A percentile compares a stretch with the other conserved stretches of the same genome.
Conservation (phyloP, 2,113 vertebrate species). For the Dasypus novemcinctus region DNA sequence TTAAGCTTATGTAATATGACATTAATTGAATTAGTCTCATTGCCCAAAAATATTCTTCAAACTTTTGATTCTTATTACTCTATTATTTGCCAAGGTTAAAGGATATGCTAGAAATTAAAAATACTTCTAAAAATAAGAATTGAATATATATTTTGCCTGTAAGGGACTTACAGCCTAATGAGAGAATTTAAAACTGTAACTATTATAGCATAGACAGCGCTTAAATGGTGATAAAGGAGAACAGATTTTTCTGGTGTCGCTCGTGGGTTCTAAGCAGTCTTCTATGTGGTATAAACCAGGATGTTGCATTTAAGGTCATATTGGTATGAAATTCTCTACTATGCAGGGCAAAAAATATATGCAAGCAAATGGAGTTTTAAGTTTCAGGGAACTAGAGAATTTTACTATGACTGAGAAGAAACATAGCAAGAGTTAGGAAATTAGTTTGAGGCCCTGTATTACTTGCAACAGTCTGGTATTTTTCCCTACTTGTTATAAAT, state of each 20-base stretch:
- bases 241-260: not conserved
- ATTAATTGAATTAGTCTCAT: not conserved
- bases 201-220: not conserved
- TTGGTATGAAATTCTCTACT: not conserved
- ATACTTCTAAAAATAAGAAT: not conserved
- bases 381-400: not conserved
- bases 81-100: not conserved
- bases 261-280: not conserved
- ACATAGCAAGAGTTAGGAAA: not conserved
- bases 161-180: not conserved
- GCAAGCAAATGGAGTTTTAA: not conserved
- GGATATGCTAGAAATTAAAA: not conserved
- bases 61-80: not conserved
- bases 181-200: not conserved
- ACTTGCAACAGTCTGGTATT: not conserved
- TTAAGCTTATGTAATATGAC: not conserved
- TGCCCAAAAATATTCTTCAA: not conserved
- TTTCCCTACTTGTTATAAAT: not conserved
- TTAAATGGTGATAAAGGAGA: not conserved
- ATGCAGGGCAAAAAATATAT: not conserved
- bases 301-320: not conserved
- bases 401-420: not conserved
- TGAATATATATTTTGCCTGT: not conserved
- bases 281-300: not conserved
- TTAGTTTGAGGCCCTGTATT: not conserved